These are phyloP conservation scores for Catharus minimus DNA, from an alignment of 2,113 vertebrate genomes.

Conservation along the genomic window DNA sequence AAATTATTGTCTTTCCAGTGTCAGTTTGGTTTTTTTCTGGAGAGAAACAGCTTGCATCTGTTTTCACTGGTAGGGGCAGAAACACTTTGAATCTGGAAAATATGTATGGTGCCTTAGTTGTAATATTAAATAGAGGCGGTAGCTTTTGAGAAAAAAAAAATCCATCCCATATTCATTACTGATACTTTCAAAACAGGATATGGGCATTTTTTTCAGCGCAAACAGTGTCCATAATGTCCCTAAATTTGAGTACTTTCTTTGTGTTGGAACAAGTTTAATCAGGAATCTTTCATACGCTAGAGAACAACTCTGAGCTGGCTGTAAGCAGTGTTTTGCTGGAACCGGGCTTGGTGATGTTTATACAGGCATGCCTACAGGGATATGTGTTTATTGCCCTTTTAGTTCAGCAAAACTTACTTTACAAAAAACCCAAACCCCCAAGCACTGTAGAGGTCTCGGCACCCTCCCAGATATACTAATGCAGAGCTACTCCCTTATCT, in stretches of 20 bases:
- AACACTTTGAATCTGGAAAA: neutral
- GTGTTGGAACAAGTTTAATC: conserved; percentile 13
- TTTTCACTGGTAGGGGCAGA: neutral
- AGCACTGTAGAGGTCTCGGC: neutral
- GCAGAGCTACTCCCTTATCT: neutral
- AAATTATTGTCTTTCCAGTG: neutral
- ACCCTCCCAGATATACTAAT: neutral
- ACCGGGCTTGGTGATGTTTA: neutral
- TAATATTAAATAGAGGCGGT: neutral
- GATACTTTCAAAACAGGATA: neutral
- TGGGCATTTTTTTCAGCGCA: neutral
- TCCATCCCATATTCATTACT: neutral
- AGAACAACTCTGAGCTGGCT: neutral
- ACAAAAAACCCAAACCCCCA: neutral
- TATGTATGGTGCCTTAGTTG: neutral
- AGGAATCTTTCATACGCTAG: neutral
- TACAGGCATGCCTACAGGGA: neutral
- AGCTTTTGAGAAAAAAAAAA: neutral
- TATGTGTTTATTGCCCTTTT: neutral
- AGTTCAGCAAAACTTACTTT: neutral
- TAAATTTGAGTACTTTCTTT: neutral
- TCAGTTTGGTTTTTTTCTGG: neutral
- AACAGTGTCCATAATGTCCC: neutral
- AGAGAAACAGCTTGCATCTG: conserved; percentile 26
- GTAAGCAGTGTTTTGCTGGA: neutral